Evolutionary conservation across 2,113 vertebrate genomes (phyloP).

Genomic region (Brachirus orientalis): DNA sequence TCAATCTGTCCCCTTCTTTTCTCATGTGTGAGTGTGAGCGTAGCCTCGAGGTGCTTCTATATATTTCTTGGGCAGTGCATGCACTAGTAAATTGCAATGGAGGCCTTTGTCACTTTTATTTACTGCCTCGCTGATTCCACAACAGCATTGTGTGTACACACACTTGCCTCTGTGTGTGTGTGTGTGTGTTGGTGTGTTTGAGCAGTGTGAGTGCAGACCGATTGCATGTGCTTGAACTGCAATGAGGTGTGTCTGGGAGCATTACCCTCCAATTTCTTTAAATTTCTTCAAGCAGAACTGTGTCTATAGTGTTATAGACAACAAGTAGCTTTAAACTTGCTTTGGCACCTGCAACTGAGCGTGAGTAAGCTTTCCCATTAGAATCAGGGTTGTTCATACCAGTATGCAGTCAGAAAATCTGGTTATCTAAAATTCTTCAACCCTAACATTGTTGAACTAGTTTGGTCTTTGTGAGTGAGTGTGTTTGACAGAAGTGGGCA

Average conservation of each 20-base stretch:
- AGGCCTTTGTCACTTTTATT: constrained; percentile 81
- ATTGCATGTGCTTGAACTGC: constrained; percentile 68
- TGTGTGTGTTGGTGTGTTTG: constrained; percentile 3
- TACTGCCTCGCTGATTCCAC: constrained; percentile 73
- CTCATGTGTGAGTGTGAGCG: constrained; percentile 38
- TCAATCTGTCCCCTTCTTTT: constrained; percentile 30
- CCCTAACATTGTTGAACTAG: constrained; percentile 11
- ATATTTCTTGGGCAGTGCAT: constrained; percentile 70
- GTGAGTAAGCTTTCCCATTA: constrained; percentile 10
- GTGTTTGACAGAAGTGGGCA: constrained; percentile 4
- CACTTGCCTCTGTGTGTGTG: not conserved
- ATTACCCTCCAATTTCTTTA: constrained; percentile 59
- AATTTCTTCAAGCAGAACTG: constrained; percentile 39
- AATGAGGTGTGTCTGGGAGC: constrained; percentile 60
- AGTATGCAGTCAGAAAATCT: constrained; percentile 22
- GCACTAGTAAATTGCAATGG: constrained; percentile 73
- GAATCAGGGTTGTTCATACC: constrained; percentile 25
- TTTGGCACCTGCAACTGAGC: constrained; percentile 8
- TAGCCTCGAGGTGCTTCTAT: constrained; percentile 64
- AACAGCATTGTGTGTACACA: constrained; percentile 2
- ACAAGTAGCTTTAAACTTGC: constrained; percentile 48
- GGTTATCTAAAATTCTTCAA: constrained; percentile 32
- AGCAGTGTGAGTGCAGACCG: constrained; percentile 36
- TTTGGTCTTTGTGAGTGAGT: constrained; percentile 9
- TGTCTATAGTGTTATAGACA: constrained; percentile 37